phyloP scores from a whole-genome alignment of 2,797 vertebrate species.

The Acanthiza pusilla region DNA sequence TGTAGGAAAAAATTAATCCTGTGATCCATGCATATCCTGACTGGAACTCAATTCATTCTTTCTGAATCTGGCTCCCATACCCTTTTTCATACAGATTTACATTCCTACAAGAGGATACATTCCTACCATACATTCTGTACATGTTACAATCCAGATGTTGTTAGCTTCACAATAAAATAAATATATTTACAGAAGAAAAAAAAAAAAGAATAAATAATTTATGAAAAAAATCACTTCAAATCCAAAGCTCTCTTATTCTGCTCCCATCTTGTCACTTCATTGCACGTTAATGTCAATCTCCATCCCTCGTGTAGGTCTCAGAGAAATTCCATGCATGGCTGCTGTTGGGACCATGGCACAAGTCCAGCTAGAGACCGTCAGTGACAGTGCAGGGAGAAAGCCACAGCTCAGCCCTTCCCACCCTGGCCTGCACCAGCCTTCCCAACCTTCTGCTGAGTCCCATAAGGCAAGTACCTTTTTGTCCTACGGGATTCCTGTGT shows the following conservation, averaged over 20 bases:
- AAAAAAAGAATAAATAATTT: conserved; percentile 94
- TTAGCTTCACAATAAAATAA: conserved; percentile 98
- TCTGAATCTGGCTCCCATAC: conserved; percentile 78
- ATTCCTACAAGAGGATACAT: conserved; percentile 91
- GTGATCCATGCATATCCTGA: conserved; percentile 56
- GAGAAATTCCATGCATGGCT: not conserved
- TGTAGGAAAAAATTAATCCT: not conserved
- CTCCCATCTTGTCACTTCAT: conserved; percentile 82
- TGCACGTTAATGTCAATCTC: conserved; percentile 70
- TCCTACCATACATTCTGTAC: conserved; percentile 97
- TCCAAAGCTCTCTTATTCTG: conserved; percentile 83
- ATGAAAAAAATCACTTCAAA: conserved; percentile 87
- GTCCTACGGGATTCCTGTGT: not conserved
- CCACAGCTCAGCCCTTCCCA: not conserved
- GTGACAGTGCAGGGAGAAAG: not conserved
- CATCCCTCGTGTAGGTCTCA: not conserved
- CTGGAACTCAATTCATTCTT: conserved; percentile 49
- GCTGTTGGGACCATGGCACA: not conserved
- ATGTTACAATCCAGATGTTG: conserved; percentile 92
- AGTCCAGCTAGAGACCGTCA: not conserved
- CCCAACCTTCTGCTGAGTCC: not conserved
- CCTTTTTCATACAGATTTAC: conserved; percentile 83
- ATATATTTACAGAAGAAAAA: conserved; percentile 96
- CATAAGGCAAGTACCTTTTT: not conserved
- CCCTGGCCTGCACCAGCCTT: not conserved